These are phyloP conservation scores for Brachyistius frenatus DNA, from an alignment of 2,113 vertebrate genomes.

Conservation along the genomic window DNA sequence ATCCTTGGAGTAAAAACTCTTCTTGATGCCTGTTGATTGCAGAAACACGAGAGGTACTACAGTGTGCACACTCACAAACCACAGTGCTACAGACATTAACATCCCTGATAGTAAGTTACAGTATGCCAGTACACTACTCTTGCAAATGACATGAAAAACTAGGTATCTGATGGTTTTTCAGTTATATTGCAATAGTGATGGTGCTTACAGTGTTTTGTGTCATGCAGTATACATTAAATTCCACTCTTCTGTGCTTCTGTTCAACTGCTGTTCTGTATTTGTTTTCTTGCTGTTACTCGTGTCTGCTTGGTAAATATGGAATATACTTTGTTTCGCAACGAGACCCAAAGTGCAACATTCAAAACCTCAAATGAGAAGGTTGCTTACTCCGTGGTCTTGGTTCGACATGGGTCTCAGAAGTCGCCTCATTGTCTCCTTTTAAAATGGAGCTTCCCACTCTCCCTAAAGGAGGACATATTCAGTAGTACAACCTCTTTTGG, in stretches of 20 bases:
- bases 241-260: too few relatives aligned
- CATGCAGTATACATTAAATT: too few relatives aligned
- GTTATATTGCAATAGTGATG: too few relatives aligned
- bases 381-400: conserved; percentile 52
- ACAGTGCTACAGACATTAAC: background rate
- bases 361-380: background rate
- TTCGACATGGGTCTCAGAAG: conserved; percentile 7
- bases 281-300: background rate
- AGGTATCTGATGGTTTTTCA: too few relatives aligned
- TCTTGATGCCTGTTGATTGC: conserved; percentile 21
- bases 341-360: background rate
- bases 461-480: background rate
- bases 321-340: background rate
- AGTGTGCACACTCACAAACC: background rate
- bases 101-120: too few relatives aligned
- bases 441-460: conserved; percentile 26
- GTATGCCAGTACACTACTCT: too few relatives aligned
- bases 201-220: too few relatives aligned
- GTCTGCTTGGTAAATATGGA: background rate
- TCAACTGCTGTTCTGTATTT: background rate
- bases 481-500: background rate
- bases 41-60: conserved; percentile 20
- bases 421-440: background rate
- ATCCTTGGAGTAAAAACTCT: conserved; percentile 49
- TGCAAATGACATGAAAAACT: too few relatives aligned